phyloP scores from a whole-genome alignment of 2,113 vertebrate genomes.

The Clupea harengus region DNA sequence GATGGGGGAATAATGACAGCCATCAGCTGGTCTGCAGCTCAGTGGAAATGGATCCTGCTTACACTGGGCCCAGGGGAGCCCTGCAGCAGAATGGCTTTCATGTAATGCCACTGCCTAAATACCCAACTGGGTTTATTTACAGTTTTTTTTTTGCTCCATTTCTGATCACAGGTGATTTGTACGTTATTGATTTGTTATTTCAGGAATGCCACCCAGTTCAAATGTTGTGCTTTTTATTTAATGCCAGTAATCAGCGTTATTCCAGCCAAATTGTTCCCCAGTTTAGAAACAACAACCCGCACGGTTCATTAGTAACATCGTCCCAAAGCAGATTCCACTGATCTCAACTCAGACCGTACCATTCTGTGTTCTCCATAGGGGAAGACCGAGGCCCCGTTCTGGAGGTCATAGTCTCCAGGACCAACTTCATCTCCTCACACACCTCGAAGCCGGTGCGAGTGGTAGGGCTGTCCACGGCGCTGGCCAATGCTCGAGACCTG shows the following conservation, averaged over 20 bases:
- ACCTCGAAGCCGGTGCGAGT: constrained; percentile 87
- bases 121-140: not conserved
- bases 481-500: constrained; percentile 96
- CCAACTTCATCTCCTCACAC: constrained; percentile 98
- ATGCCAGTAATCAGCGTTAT: too few relatives aligned
- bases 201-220: too few relatives aligned
- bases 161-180: too few relatives aligned
- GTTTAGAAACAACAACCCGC: not conserved
- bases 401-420: constrained; percentile 97
- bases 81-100: not conserved
- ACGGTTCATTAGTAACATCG: not conserved
- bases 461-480: constrained; percentile 94
- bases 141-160: not conserved
- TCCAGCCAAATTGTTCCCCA: not conserved
- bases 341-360: not conserved
- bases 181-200: too few relatives aligned
- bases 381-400: constrained; percentile 96
- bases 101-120: not conserved
- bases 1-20: not conserved
- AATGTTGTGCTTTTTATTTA: too few relatives aligned
- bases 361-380: constrained; percentile 66
- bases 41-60: not conserved
- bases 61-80: not conserved
- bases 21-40: not conserved
- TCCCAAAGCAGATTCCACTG: not conserved